Evolutionary conservation across 1,140 invertebrate genomes (phyloP).

Genomic region (Lordiphosa stackelbergi): DNA sequence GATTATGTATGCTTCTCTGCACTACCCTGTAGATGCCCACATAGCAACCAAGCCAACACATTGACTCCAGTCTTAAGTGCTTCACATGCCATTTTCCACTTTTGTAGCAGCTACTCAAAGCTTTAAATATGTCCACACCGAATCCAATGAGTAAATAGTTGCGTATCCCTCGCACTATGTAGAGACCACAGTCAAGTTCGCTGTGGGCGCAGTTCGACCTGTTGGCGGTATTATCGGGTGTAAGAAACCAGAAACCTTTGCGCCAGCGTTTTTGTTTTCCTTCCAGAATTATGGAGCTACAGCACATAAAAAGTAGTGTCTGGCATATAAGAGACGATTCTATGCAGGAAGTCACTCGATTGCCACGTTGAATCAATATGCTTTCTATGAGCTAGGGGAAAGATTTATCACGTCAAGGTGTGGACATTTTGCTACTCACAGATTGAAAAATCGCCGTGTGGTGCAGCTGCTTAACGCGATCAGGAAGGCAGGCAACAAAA

Average conservation of each 20-base stretch:
- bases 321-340: conserved; percentile 4
- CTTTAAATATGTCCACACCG: no score
- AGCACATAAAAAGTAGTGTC: no score
- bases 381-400: conserved; percentile 39
- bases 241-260: conserved; percentile 54
- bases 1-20: no score
- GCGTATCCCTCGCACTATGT: no score
- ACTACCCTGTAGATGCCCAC: no score
- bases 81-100: no score
- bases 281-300: background rate
- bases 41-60: no score
- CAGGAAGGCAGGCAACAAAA: background rate
- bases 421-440: conserved; percentile 25
- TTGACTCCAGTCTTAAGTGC: no score
- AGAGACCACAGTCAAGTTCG: no score
- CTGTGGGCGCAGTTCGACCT: no score
- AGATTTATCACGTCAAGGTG: background rate
- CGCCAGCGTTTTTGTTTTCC: conserved; percentile 31
- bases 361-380: conserved; percentile 27
- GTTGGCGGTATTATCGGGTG: conserved; percentile 6
- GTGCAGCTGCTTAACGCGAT: conserved; percentile 33
- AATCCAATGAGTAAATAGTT: no score
- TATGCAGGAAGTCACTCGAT: conserved; percentile 22
- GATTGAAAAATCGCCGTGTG: conserved; percentile 45
- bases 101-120: no score